These are phyloP conservation scores for Bombus haemorrhoidalis DNA, from an alignment of 1,140 invertebrate species.

Conservation along the genomic window DNA sequence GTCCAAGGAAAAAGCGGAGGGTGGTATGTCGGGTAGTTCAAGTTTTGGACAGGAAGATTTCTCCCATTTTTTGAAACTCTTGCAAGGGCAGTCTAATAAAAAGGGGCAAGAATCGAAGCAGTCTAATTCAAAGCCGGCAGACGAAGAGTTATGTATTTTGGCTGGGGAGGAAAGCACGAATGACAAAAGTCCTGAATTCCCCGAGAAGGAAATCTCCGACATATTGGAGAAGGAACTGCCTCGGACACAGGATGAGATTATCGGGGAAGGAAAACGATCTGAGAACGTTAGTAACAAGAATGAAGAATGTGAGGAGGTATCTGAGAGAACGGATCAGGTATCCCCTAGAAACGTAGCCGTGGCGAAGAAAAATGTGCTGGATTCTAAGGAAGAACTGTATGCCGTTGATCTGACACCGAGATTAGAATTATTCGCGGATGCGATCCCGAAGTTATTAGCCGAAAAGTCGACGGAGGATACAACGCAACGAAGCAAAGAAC, in stretches of 20 bases:
- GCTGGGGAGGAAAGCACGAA: constrained; percentile 27
- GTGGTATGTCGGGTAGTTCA: constrained; percentile 76
- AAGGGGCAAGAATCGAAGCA: constrained; percentile 56
- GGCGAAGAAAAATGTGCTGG: constrained; percentile 65
- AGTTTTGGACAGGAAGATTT: constrained; percentile 81
- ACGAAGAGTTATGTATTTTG: background rate
- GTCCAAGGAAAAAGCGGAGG: constrained; percentile 75
- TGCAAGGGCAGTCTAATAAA: constrained; percentile 73
- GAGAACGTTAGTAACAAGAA: constrained; percentile 13
- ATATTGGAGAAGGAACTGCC: constrained; percentile 73
- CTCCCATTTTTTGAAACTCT: constrained; percentile 78
- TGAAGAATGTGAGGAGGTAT: constrained; percentile 19
- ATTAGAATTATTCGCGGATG: constrained; percentile 79
- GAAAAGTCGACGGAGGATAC: constrained; percentile 73
- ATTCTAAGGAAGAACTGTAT: constrained; percentile 76
- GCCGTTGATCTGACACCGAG: constrained; percentile 77
- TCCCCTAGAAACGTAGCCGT: constrained; percentile 42
- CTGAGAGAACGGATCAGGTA: constrained; percentile 9
- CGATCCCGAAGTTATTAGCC: constrained; percentile 78
- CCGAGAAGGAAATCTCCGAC: constrained; percentile 76
- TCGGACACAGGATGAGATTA: constrained; percentile 57
- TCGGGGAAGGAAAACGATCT: constrained; percentile 36
- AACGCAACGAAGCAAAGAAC: constrained; percentile 42
- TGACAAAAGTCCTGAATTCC: constrained; percentile 69
- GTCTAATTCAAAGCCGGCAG: constrained; percentile 20